A percentile compares a stretch with the other conserved stretches of the same genome.
These are phyloP conservation scores for Phragmatobia fuliginosa DNA, from an alignment of 2,888 invertebrate genomes.

Conservation along the genomic window DNA sequence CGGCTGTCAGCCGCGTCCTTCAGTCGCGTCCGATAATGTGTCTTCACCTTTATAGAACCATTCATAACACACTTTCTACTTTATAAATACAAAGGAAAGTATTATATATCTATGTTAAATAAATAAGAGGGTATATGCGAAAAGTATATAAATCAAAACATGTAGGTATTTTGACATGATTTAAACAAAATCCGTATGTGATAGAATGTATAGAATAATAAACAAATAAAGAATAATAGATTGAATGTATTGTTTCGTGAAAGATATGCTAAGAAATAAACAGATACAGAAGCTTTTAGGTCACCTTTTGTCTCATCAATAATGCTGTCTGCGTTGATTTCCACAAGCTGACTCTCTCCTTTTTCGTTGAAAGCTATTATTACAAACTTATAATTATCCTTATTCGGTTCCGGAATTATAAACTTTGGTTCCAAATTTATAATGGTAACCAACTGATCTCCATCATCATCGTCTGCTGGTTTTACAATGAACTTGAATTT, in stretches of 20 bases:
- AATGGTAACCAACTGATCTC: slow-evolving; percentile 66
- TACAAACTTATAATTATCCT: slow-evolving; percentile 70
- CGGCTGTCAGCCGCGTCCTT: no score
- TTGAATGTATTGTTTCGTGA: not conserved
- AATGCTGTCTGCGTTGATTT: slow-evolving; percentile 69
- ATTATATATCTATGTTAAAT: not conserved
- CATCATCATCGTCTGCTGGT: slow-evolving; percentile 55
- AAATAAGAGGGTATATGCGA: not conserved
- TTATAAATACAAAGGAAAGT: no score
- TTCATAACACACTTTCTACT: no score
- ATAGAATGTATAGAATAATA: no score
- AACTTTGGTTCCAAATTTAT: slow-evolving; percentile 74
- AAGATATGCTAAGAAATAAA: not conserved
- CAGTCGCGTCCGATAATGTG: no score
- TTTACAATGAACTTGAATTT: slow-evolving; percentile 75
- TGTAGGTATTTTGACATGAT: not conserved
- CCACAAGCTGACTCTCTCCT: slow-evolving; percentile 74
- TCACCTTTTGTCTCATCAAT: slow-evolving; percentile 64
- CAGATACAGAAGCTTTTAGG: not conserved
- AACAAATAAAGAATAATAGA: no score
- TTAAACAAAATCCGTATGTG: not conserved
- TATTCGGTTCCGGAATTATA: slow-evolving; percentile 70
- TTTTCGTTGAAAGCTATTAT: slow-evolving; percentile 77
- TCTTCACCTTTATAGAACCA: no score
- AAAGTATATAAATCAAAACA: no score